A percentile compares a stretch with the other conserved stretches of the same genome.
These are phyloP conservation scores for Setophaga kirtlandii DNA, from an alignment of 2,113 vertebrate species.

Conservation along the genomic window DNA sequence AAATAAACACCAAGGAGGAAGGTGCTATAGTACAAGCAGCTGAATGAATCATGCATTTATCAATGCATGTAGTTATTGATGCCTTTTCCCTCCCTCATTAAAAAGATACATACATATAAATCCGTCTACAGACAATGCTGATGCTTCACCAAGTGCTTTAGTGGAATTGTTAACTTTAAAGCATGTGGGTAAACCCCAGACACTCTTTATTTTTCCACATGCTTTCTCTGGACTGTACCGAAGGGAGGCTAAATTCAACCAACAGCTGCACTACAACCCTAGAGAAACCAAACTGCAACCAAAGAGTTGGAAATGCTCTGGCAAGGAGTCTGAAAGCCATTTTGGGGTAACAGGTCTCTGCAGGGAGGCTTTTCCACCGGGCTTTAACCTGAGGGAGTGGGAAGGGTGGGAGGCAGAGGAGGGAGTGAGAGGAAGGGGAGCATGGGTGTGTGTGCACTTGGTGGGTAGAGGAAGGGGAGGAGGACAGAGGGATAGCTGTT, in stretches of 20 bases:
- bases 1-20: conserved; percentile 45
- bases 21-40: conserved; percentile 18
- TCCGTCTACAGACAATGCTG: background rate
- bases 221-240: background rate
- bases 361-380: background rate
- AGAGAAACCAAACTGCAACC: background rate
- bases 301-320: background rate
- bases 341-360: background rate
- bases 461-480: background rate
- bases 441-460: rapidly evolving
- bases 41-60: conserved; percentile 45
- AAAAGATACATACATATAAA: background rate
- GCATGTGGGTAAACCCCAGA: background rate
- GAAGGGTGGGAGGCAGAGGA: background rate
- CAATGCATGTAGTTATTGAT: conserved; percentile 10
- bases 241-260: background rate
- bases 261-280: background rate
- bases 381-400: background rate
- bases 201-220: background rate
- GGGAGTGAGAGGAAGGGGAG: background rate
- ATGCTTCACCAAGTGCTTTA: background rate
- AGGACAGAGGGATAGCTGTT: background rate
- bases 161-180: background rate
- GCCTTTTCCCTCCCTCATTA: background rate
- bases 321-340: background rate